phyloP scores from a whole-genome alignment of 1,140 invertebrate genomes.

The Lordiphosa stackelbergi region DNA sequence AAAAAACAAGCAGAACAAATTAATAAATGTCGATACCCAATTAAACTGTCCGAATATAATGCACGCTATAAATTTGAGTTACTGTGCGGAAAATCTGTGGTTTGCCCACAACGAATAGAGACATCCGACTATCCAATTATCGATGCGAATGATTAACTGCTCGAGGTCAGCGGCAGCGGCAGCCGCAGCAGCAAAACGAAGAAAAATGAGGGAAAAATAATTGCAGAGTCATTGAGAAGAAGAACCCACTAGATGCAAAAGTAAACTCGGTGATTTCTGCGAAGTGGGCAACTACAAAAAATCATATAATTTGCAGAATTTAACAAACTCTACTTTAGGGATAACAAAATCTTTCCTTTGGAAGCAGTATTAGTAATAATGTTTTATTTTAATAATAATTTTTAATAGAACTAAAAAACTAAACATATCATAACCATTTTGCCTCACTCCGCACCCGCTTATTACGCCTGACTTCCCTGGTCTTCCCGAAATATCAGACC shows the following conservation, averaged over 20 bases:
- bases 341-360: too few relatives aligned
- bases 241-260: not conserved
- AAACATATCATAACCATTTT: too few relatives aligned
- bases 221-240: constrained; percentile 31
- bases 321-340: too few relatives aligned
- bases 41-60: constrained; percentile 67
- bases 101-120: constrained; percentile 41
- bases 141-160: constrained; percentile 35
- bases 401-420: too few relatives aligned
- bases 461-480: too few relatives aligned
- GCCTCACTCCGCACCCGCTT: too few relatives aligned
- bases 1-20: constrained; percentile 34
- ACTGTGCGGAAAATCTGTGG: constrained; percentile 3
- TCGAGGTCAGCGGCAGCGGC: constrained; percentile 25
- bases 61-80: constrained; percentile 58
- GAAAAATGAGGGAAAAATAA: constrained; percentile 47
- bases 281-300: constrained; percentile 1
- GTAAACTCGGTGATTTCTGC: not conserved
- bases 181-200: constrained; percentile 20
- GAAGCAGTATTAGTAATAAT: too few relatives aligned
- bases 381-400: too few relatives aligned
- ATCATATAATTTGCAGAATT: too few relatives aligned
- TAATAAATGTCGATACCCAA: constrained; percentile 71
- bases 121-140: constrained; percentile 51
- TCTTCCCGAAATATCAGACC: too few relatives aligned